A percentile compares a stretch with the other conserved stretches of the same genome.
Evolutionary conservation across 1,140 invertebrate genomes (phyloP).

Genomic region (Bombus breviceps): DNA sequence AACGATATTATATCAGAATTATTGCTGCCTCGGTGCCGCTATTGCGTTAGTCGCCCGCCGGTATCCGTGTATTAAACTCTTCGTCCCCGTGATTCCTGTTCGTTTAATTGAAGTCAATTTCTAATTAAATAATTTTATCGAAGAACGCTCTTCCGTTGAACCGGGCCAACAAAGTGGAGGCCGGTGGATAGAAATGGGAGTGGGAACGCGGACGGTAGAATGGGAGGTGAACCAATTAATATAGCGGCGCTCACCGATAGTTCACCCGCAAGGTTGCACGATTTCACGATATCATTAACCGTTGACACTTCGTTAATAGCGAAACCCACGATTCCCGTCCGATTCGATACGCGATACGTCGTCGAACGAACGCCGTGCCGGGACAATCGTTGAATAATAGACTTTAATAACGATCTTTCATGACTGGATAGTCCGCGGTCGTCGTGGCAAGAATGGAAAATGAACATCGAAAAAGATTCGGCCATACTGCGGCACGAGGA

Average conservation of each 20-base stretch:
- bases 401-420: background rate
- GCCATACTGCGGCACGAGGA: background rate
- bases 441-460: background rate
- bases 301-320: conserved; percentile 21
- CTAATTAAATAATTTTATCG: conserved; percentile 47
- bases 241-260: conserved; percentile 16
- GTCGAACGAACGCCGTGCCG: background rate
- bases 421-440: no score
- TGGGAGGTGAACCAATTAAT: conserved; percentile 34
- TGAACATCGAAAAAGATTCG: background rate
- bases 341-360: conserved; percentile 6
- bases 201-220: background rate
- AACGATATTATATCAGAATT: conserved; percentile 55
- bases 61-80: conserved; percentile 42
- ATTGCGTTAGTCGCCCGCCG: conserved; percentile 20
- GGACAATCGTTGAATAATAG: conserved; percentile 16
- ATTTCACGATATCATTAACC: conserved; percentile 30
- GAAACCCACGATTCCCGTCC: background rate
- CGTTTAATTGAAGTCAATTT: conserved; percentile 48
- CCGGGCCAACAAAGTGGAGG: background rate
- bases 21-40: conserved; percentile 37
- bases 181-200: background rate
- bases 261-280: conserved; percentile 18
- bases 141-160: background rate
- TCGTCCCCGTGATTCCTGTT: conserved; percentile 30